Evolutionary conservation across 2,888 invertebrate genomes (phyloP).

Genomic region (Mayetiola destructor): DNA sequence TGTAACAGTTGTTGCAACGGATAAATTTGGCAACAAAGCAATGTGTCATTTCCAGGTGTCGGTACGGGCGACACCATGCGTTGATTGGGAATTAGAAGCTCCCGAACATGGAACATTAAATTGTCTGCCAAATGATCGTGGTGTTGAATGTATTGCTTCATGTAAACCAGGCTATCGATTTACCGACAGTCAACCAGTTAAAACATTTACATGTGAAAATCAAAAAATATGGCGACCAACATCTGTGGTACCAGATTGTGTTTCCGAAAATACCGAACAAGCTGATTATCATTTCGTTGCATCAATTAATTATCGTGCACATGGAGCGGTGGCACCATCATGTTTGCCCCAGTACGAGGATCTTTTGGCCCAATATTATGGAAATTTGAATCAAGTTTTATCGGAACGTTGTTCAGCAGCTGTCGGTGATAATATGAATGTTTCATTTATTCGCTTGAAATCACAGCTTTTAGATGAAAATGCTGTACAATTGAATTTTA

Average conservation of each 20-base stretch:
- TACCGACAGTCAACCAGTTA: constrained; percentile 77
- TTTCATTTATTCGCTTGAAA: constrained; percentile 70
- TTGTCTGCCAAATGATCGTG: constrained; percentile 65
- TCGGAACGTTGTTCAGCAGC: constrained; percentile 89
- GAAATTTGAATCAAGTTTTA: constrained; percentile 61
- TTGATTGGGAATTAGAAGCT: constrained; percentile 83
- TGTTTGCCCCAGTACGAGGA: constrained; percentile 79
- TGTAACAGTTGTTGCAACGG: constrained; percentile 77
- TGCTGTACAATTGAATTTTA: constrained; percentile 77
- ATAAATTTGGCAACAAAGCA: constrained; percentile 76
- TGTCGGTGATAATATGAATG: constrained; percentile 87
- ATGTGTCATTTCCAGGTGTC: constrained; percentile 87
- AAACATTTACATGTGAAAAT: constrained; percentile 71
- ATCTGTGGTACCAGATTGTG: constrained; percentile 86
- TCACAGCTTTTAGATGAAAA: constrained; percentile 74
- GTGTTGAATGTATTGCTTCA: constrained; percentile 76
- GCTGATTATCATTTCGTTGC: constrained; percentile 87
- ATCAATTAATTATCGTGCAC: constrained; percentile 71
- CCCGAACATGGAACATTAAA: constrained; percentile 81
- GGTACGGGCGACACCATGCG: constrained; percentile 85
- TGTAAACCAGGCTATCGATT: constrained; percentile 80
- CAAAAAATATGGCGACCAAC: constrained; percentile 74
- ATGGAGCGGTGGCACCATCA: constrained; percentile 72
- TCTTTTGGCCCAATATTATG: constrained; percentile 63
- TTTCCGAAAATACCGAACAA: constrained; percentile 87